Evolutionary conservation across 2,888 invertebrate species (phyloP).

Genomic region (Gymnoscelis rufifasciata): DNA sequence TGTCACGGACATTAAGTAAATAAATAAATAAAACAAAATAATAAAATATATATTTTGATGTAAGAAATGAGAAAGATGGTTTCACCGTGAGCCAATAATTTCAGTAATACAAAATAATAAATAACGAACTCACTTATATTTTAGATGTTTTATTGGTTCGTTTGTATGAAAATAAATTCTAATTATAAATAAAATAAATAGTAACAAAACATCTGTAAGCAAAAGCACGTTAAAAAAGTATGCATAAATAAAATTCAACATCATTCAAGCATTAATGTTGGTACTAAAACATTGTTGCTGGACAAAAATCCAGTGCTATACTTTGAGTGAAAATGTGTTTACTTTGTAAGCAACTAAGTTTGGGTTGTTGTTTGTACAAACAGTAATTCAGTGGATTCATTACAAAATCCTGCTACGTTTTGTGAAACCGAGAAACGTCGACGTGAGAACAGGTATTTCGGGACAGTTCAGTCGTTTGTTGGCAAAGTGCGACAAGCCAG

Average conservation of each 20-base stretch:
- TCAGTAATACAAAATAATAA: too few relatives aligned
- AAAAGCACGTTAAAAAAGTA: too few relatives aligned
- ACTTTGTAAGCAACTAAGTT: conserved; percentile 12
- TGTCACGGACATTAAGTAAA: too few relatives aligned
- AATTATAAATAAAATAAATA: too few relatives aligned
- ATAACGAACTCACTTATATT: too few relatives aligned
- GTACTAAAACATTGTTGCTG: conserved; percentile 2
- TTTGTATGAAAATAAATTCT: too few relatives aligned
- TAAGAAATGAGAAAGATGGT: too few relatives aligned
- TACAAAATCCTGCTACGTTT: conserved; percentile 15
- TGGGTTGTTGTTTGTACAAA: conserved; percentile 10
- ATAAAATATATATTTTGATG: too few relatives aligned
- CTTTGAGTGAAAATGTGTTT: conserved; percentile 5
- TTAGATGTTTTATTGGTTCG: too few relatives aligned
- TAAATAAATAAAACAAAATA: too few relatives aligned
- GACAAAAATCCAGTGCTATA: conserved; percentile 7
- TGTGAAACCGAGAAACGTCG: conserved; percentile 5
- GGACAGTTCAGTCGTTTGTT: not conserved
- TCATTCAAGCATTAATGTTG: conserved; percentile 4
- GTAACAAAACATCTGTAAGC: too few relatives aligned
- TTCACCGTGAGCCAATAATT: too few relatives aligned
- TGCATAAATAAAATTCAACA: conserved; percentile 1
- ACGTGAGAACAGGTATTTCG: conserved; percentile 13
- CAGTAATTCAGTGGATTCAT: conserved; percentile 19
- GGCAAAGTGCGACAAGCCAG: conserved; percentile 18